Base-by-base conservation (phyloP, 2,113 vertebrate species). In the Oncorhynchus keta region DNA sequence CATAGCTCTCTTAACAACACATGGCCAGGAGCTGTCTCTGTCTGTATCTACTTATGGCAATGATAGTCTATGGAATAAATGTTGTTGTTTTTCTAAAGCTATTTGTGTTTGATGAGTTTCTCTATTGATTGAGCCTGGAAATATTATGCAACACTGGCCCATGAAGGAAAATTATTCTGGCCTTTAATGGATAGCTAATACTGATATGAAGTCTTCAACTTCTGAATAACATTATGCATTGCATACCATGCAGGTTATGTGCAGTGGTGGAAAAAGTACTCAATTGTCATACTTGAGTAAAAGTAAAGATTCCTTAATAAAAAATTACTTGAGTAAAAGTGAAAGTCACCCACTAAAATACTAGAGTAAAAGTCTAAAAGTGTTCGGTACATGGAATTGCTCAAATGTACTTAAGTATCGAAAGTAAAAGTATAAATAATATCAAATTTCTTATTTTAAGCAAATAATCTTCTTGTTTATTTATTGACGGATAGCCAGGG, bases 1-100 rank as follows among this genome's bases (percentile, higher is more conserved):
- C 78, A 80, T 62, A 48, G 84, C 16, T 16, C 18, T 18, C 81
- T 87, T 85, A 84, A 90, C 83, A 80, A 83, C 88, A 81, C 73
- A 70, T 68, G 75, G 69, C 3, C 14, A 77, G 87, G 89, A 84
- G 71, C 18, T 66, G 32, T 77, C 22, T 75, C 26, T 72, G 22
- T 77, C 16, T 76, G 66, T 51, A 70, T 64, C 57, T 66, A 61
- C 57, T 66, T 45, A 48, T 74, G 75, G 14, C 59, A 22, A 22
- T 62, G 11, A 3, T 16, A 62, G 20, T 62, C 2, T 62, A 3
- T 62, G 20, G n/a, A 62, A 62, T 62, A 57, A 57, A 57, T 88
- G 83, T 81, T 85, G 2, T 64, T 78, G 85, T 76, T 74, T 78
- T 61, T n/a, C 77, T n/a, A 76, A 24, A 74, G 72, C 72, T 81